Evolutionary conservation across 2,797 vertebrate species (phyloP), one percentile per base, ranked within the genome.

Genomic region (Danio jaintianensis): DNA sequence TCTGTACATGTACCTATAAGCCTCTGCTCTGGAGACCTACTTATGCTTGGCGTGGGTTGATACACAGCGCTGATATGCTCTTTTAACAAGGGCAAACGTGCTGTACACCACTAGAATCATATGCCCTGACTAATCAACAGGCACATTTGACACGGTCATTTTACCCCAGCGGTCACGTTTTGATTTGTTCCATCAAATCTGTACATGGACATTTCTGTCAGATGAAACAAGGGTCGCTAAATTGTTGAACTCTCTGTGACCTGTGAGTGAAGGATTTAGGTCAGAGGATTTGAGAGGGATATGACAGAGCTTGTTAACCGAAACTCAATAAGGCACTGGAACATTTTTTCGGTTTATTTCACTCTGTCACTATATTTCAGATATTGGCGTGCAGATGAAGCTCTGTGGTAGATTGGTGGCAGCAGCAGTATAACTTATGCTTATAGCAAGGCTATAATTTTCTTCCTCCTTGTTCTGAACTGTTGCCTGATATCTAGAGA

Each of bases 101-200:
- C 38, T 59, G 15, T 68, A 62, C 50, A 40, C 8, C 56, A 63
- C 13, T n/a, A 43, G 62, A 81, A 52, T 66, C 64, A 75, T 38
- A 74, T 29, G 11, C 38, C 38, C 16, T 1, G 15, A 45, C 55
- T 59, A 67, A 69, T 62, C 43, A 75, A 52, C 63, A 50, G 43
- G 47, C 80, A 45, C 64, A 70, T 62, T 76, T 56, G 80, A 71
- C 74, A 71, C 4, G 40, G 56, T 45, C n/a, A 10, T 78, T 58
- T 48, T 45, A 56, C 50, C 73, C 66, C 56, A 43, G 53, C 5
- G 45, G 72, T 53, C 47, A 70, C n/a, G 12, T 59, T 55, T 69
- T 38, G 59, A 82, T 78, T 58, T 1, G 58, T 71, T 71, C 67
- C 40, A 13, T 73, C 75, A 64, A 71, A 72, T 59, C 67, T 20